These are phyloP conservation scores for Spialia ferax DNA, from an alignment of 2,888 invertebrate species.

Conservation along the genomic window DNA sequence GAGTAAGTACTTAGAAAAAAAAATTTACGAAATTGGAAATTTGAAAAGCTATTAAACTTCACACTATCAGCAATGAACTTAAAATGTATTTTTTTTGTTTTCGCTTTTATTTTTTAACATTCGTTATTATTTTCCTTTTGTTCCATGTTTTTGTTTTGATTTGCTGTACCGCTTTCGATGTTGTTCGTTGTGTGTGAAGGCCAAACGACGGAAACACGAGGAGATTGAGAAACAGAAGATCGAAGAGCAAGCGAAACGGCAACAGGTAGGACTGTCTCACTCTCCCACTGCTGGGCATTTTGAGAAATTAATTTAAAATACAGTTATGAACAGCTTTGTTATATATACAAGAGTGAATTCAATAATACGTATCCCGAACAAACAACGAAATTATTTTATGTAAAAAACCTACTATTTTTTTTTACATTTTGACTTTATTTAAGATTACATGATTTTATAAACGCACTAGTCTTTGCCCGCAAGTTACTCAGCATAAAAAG, in stretches of 20 bases:
- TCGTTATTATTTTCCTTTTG: slow-evolving; percentile 65
- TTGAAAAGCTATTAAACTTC: neutral
- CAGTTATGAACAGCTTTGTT: too few species aligned
- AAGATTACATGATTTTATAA: too few species aligned
- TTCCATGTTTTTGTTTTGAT: slow-evolving; percentile 81
- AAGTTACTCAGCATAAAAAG: too few species aligned
- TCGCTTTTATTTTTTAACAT: slow-evolving; percentile 24
- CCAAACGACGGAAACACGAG: slow-evolving; percentile 94
- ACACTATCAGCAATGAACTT: neutral
- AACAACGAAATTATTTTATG: too few species aligned
- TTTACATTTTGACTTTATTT: too few species aligned
- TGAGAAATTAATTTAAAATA: too few species aligned
- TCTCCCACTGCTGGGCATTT: neutral
- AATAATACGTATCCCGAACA: too few species aligned
- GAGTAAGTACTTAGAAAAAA: too few species aligned
- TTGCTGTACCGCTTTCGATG: slow-evolving; percentile 86
- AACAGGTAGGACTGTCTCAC: slow-evolving; percentile 88
- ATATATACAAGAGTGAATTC: too few species aligned
- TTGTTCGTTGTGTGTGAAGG: slow-evolving; percentile 87
- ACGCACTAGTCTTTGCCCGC: too few species aligned
- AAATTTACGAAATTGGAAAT: neutral
- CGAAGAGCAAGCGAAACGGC: slow-evolving; percentile 94
- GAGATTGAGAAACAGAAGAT: slow-evolving; percentile 94
- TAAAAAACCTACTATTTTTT: too few species aligned
- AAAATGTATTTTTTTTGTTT: neutral